Conservation (phyloP, 2,797 vertebrate genomes). For the Acipenser transmontanus region DNA sequence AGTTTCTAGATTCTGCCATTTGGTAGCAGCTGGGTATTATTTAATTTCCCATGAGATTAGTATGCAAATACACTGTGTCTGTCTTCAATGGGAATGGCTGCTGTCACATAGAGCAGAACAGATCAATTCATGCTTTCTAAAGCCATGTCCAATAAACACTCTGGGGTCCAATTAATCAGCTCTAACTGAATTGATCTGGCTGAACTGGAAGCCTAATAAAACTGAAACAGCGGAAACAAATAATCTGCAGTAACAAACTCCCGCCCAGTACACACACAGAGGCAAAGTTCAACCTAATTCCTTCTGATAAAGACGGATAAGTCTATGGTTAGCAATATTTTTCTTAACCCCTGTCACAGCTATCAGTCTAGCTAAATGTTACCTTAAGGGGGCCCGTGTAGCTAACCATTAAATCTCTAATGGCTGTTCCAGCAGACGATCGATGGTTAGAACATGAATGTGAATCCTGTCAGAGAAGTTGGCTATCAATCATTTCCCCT, state of each 20-base stretch:
- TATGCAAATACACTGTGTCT: constrained; percentile 7
- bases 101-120: neutral
- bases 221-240: constrained; percentile 1
- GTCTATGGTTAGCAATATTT: constrained; percentile 9
- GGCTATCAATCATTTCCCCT: constrained; percentile 13
- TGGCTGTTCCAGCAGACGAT: constrained; percentile 14
- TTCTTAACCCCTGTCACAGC: constrained; percentile 15
- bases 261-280: neutral
- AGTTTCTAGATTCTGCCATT: constrained; percentile 1
- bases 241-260: constrained; percentile 2
- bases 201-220: constrained; percentile 3
- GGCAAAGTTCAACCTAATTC: neutral
- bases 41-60: constrained; percentile 13
- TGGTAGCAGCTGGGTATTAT: constrained; percentile 9
- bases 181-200: constrained; percentile 13
- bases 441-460: constrained; percentile 1
- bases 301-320: constrained; percentile 17
- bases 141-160: constrained; percentile 9
- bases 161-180: constrained; percentile 14
- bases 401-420: constrained; percentile 21
- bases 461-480: neutral
- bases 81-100: constrained; percentile 9
- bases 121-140: constrained; percentile 16
- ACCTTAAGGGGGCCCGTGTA: constrained; percentile 5
- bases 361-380: constrained; percentile 12